A percentile compares a stretch with the other conserved stretches of the same genome.
Evolutionary conservation across 2,888 invertebrate species (phyloP).

Genomic region (Latrodectus elegans): DNA sequence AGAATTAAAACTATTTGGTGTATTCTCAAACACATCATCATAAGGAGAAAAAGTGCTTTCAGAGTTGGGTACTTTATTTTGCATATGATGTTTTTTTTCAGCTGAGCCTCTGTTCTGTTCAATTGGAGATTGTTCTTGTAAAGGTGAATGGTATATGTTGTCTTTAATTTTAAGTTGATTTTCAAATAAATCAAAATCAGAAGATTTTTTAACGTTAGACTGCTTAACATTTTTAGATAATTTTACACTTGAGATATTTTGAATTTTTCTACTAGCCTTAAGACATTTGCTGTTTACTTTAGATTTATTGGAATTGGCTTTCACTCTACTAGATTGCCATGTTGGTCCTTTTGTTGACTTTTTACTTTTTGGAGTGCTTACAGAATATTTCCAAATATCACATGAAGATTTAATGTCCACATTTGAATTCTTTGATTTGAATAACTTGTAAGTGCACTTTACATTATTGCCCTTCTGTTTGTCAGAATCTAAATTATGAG

Average conservation of each 20-base stretch:
- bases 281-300: no score
- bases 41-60: no score
- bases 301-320: neutral
- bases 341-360: neutral
- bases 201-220: neutral
- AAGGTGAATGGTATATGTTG: neutral
- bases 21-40: no score
- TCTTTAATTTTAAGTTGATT: neutral
- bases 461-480: neutral
- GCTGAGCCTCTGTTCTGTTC: neutral
- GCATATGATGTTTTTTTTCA: neutral
- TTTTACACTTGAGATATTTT: neutral
- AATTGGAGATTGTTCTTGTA: neutral
- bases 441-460: slow-evolving; percentile 10
- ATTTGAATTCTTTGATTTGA: slow-evolving; percentile 27
- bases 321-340: neutral
- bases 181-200: neutral
- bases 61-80: no score
- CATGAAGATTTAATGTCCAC: slow-evolving; percentile 27
- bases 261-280: neutral
- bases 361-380: slow-evolving; percentile 31
- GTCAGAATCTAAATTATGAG: neutral
- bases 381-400: slow-evolving; percentile 48
- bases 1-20: no score
- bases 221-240: neutral